Base-by-base conservation (phyloP, 2,113 vertebrate species). In the Rhabdomys dilectus region DNA sequence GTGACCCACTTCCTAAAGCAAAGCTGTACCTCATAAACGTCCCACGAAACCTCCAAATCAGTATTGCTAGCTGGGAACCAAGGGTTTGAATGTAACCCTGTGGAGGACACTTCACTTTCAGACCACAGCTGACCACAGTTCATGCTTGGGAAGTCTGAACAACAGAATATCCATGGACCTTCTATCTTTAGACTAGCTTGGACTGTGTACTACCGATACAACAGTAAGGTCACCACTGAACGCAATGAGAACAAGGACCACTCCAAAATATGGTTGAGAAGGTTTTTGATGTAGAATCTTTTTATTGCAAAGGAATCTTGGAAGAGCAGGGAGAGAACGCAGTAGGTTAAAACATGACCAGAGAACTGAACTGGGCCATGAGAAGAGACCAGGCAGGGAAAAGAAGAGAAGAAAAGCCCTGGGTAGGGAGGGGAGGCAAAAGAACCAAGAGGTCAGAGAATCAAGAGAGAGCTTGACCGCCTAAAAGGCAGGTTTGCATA, bases 91-190 rank as follows among this genome's bases (percentile, higher is more conserved):
- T 31, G 22, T 15, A 12, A 87, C 17, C 31, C 86, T 72, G 42
- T 39, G 48, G 22, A n/a, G 48, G 21, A 56, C 45, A 24, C 34
- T 88, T 88, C 48, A 72, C 48, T 31, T 53, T 72, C 45, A 72
- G 72, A 53, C 3, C 7, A 39, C 86, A 53, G 70, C 48, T 26
- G 13, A 42, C 80, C 80, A 26, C 48, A 56, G 6, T 76, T 6
- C 26, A 12, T 15, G 29, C 75, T 90, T 88, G 88, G 76, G 72
- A 96, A 91, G 88, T 96, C 56, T 96, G 53, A 3, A 88, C 9
- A 36, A 21, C 48, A 48, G 24, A 75, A 56, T 42, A 91, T 42
- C 62, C 45, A 66, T 1, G 75, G n/a, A 91, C 77, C 36, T 93
- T 91, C 21, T 89, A n/a, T 85, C 34, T 88, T 45, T 68, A 91